Conservation (phyloP, 2,888 invertebrate genomes). For the Kuschelorhynchus macadamiae region DNA sequence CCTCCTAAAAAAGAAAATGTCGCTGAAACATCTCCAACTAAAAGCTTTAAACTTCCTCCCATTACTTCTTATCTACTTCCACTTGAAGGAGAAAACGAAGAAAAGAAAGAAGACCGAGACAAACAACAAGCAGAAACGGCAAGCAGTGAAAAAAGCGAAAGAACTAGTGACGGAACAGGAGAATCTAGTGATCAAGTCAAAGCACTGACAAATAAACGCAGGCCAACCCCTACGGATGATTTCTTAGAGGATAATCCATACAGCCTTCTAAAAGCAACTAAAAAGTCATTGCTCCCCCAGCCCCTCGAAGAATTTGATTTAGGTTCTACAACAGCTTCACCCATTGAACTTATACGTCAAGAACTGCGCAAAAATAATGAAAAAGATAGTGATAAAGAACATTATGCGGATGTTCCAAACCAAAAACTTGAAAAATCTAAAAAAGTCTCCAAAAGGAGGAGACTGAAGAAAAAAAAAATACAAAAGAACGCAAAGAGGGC, state of each 20-base stretch:
- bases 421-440: slow-evolving; percentile 1
- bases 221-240: slow-evolving; percentile 19
- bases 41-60: slow-evolving; percentile 21
- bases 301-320: too few relatives aligned
- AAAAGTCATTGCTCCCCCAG: too few relatives aligned
- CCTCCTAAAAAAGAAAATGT: slow-evolving; percentile 13
- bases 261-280: background rate
- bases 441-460: slow-evolving; percentile 25
- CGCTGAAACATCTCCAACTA: slow-evolving; percentile 1
- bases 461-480: slow-evolving; percentile 38
- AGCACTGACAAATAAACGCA: slow-evolving; percentile 5
- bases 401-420: too few relatives aligned
- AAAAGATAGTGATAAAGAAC: too few relatives aligned
- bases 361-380: too few relatives aligned
- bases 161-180: slow-evolving; percentile 15
- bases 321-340: too few relatives aligned
- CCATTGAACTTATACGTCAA: too few relatives aligned
- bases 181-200: slow-evolving; percentile 24
- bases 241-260: slow-evolving; percentile 19
- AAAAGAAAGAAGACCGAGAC: background rate
- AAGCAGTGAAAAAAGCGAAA: background rate
- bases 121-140: background rate
- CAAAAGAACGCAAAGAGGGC: slow-evolving; percentile 17
- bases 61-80: slow-evolving; percentile 16
- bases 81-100: slow-evolving; percentile 23